Evolutionary conservation across 2,888 invertebrate species (phyloP).

Genomic region (Meiosimyza platycephala): DNA sequence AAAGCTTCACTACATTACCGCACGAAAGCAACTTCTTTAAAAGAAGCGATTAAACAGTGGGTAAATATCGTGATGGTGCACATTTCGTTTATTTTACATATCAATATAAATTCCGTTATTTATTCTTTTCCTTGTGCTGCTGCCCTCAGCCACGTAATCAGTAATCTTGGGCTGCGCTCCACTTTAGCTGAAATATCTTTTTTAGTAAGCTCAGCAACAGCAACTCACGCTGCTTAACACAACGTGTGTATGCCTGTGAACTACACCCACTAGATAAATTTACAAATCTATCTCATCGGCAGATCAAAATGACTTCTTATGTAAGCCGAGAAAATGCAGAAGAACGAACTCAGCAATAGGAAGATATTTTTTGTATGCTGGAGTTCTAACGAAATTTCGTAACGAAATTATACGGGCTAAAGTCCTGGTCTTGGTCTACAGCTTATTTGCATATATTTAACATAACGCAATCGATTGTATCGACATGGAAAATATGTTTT

Average conservation of each 20-base stretch:
- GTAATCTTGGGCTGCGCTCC: too few species aligned
- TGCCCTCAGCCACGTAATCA: too few species aligned
- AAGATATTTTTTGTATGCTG: conserved; percentile 3
- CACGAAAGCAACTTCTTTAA: too few species aligned
- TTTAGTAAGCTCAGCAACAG: too few species aligned
- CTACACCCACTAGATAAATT: conserved; percentile 59
- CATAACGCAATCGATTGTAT: conserved; percentile 66
- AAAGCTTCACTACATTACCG: too few species aligned
- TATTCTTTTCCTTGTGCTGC: too few species aligned
- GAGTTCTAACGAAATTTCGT: not conserved
- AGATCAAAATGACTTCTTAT: conserved; percentile 56
- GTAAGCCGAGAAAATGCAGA: conserved; percentile 48
- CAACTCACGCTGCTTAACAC: too few species aligned
- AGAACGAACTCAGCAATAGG: conserved; percentile 11
- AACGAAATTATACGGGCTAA: not conserved
- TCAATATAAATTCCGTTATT: too few species aligned
- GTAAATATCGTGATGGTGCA: conserved; percentile 37
- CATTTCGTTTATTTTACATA: conserved; percentile 21
- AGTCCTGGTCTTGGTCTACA: conserved; percentile 49
- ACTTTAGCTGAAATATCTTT: too few species aligned
- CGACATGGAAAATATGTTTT: conserved; percentile 65
- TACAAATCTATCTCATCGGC: conserved; percentile 55
- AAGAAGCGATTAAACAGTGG: conserved; percentile 17
- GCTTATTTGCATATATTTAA: conserved; percentile 64
- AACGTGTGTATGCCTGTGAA: not conserved